Base-by-base conservation (phyloP, 2,888 invertebrate genomes). In the Julus scandinavius region DNA sequence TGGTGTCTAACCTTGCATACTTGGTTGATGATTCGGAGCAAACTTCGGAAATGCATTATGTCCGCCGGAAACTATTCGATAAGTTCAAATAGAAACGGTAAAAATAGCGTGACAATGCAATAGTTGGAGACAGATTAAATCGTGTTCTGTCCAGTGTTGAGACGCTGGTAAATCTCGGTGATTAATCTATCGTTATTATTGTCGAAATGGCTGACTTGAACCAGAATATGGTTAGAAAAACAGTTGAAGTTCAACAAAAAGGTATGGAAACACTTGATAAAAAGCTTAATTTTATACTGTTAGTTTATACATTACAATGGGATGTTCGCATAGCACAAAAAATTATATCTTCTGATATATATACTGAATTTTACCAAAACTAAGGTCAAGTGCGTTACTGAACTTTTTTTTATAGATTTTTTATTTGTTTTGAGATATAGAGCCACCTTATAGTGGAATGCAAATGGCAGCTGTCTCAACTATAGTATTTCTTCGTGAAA, bases 21-120 rank as follows among this genome's bases (percentile, higher is more conserved):
- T 29, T 29, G 45, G 7, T 45, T 1, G 5, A 45, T 45, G 45
- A 17, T 54, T 54, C 15, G 15, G 15, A 15, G 54, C 13, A 54
- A 54, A 54, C 15, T 54, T 54, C 54, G 54, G 72, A 29, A 72
- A 72, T 63, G 17, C 63, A 54, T 54, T 17, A 72, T 72, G 72
- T 72, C 72, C 72, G 72, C 72, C 72, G 72, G 72, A 72, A 72
- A 72, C 11, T 29, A n/a, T 63, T n/a, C 7, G 45, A 45, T n/a
- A 63, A 63, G n/a, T n/a, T 0, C 63, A n/a, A n/a, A 63, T 3
- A 63, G n/a, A n/a, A n/a, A n/a, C n/a, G n/a, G 63, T n/a, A 63
- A n/a, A 54, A 54, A 45, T 7, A 45, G 5, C 45, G 7, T 45
- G 7, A 45, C 6, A 7, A 45, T 5, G 45, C 45, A 45, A 45